Evolutionary conservation across 2,797 vertebrate genomes (phyloP).

Genomic region (Zenarchopterus dispar): DNA sequence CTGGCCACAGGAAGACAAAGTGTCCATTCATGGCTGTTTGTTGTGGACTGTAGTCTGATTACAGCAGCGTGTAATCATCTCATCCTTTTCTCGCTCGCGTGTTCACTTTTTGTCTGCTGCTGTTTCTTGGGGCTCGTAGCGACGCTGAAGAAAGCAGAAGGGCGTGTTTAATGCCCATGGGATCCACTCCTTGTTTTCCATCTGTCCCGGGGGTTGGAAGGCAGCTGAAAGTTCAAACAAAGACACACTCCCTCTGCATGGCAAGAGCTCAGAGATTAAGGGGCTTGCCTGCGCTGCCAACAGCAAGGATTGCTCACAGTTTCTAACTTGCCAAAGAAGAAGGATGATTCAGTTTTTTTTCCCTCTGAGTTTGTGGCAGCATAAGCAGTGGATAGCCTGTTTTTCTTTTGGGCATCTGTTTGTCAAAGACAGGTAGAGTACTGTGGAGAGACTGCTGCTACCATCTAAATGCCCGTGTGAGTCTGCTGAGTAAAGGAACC

Average conservation of each 20-base stretch:
- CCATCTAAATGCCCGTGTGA: constrained; percentile 39
- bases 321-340: constrained; percentile 70
- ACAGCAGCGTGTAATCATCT: constrained; percentile 51
- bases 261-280: constrained; percentile 79
- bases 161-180: constrained; percentile 65
- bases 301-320: constrained; percentile 70
- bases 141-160: constrained; percentile 55
- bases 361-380: constrained; percentile 44
- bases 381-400: constrained; percentile 36
- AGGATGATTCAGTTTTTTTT: constrained; percentile 61
- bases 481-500: constrained; percentile 55
- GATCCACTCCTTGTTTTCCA: constrained; percentile 82
- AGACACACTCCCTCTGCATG: constrained; percentile 76
- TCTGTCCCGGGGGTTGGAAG: constrained; percentile 76
- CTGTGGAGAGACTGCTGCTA: constrained; percentile 34
- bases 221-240: constrained; percentile 82
- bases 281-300: constrained; percentile 74
- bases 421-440: constrained; percentile 51
- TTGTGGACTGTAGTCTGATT: constrained; percentile 49
- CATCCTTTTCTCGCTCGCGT: constrained; percentile 33
- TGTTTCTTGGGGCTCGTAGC: constrained; percentile 53
- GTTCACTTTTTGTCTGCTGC: constrained; percentile 43
- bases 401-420: constrained; percentile 51
- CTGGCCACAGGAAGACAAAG: constrained; percentile 46
- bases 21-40: constrained; percentile 55